Evolutionary conservation across 2,888 invertebrate species (phyloP), one percentile per base, ranked within the genome.

Genomic region (Drosophila acutilabella): DNA sequence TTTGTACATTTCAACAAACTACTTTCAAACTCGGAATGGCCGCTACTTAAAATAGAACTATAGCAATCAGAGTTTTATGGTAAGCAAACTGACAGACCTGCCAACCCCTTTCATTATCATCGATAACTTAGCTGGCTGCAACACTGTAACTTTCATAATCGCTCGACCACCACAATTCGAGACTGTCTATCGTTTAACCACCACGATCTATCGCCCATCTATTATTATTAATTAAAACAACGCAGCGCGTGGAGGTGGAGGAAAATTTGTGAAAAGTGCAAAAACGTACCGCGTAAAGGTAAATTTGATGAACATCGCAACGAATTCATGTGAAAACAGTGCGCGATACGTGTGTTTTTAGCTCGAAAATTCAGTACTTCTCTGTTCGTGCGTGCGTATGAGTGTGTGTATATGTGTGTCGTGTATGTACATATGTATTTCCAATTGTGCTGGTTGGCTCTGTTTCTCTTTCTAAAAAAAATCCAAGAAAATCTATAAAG

Each of bases 401-500:
- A 45, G 66, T 64, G 56, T 68, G 66, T 64, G 57, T 65, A 47
- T 48, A 18, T 71, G 76, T 71, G 69, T 66, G 54, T 72, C 69
- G 66, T 68, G 78, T 74, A 64, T 74, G 69, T 75, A 62, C 62
- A 62, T 64, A 78, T 75, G 79, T 81, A 78, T 79, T 87, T 87
- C 82, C 88, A 81, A 81, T 87, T 87, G 88, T 75, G 82, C 75
- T 76, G 57, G 78, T 78, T 75, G 74, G 74, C 74, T 74, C 78
- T 75, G 70, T 75, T 75, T 74, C 75, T 75, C 74, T 75, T 78
- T 78, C 79, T 74, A 56, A 18, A 18, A 65, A 56, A 54, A 56
- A 56, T 51, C 40, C 14, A 62, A 66, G 66, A 64, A 78, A 80
- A 74, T 78, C 57, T 78, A 72, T 57, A 47, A 36, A 59, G 51